Base-by-base conservation (phyloP, 2,797 vertebrate species). In the Sternotherus odoratus region DNA sequence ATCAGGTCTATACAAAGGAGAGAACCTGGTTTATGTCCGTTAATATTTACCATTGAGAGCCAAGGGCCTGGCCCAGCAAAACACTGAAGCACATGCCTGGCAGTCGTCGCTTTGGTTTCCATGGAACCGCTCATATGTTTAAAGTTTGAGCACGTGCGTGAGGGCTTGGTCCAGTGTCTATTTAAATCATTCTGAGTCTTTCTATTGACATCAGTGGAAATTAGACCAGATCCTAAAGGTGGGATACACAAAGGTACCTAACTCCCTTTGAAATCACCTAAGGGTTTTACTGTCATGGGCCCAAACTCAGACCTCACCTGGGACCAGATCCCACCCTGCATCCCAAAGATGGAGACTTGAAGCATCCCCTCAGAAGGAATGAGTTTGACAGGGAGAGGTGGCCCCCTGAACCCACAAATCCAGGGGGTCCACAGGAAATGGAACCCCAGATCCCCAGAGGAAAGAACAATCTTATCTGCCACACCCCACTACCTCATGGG, bases 281-380 rank as follows among this genome's bases (percentile, higher is more conserved):
- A 77, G 16, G 4, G 13, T 78, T 88, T 30, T 82, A 50, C 26
- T 85, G 15, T 66, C 15, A 36, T n/a, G 63, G 63, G 17, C n/a
- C 63, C 63, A 66, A 36, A 92, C 36, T 50, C 15, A 63, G 91
- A 57, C 77, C 50, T 16, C 90, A 77, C 88, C 78, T 28, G 10
- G 43, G 63, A 17, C 24, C 80, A 12, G 3, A 13, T 3, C 49
- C 63, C 21, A 6, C 23, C 8, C 43, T 8, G 78, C 9, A 30
- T 78, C 63, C 86, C 19, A 8, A 23, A 69, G 21, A 1, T 36
- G 33, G 28, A 82, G 3, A 81, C 36, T 15, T 28, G 72, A 39
- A 36, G 21, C 13, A 16, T 75, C 72, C 28, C 72, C 26, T 48
- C 28, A 77, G 39, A 19, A 10, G 69, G 80, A 77, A 86, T 84